Evolutionary conservation across 2,113 vertebrate genomes (phyloP), one percentile per base, ranked within the genome.

Genomic region (Neolamprologus falcicula): DNA sequence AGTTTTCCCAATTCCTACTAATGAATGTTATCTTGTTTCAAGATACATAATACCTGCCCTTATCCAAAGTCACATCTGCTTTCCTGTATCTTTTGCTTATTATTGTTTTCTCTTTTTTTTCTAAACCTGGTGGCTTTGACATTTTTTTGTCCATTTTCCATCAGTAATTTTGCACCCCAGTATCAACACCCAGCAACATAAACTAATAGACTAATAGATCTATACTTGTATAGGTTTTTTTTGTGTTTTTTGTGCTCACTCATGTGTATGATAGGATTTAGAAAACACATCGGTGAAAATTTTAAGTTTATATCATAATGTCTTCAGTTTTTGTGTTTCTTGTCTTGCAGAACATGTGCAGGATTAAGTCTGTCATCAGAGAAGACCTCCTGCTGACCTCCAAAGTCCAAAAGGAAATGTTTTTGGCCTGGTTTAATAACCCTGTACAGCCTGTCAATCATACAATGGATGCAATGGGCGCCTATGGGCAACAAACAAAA

Each of bases 11-110:
- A 59, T 59, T 28, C 24, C 26, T 28, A 59, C 24, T 28, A 5
- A 5, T 59, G 55, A 57, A 28, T 28, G 55, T 59, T 59, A 59
- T 16, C 4, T 28, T 59, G 55, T 59, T 59, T 59, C 55, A 59
- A 0, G 55, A 57, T 57, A 57, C 55, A 16, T 28, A 59, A 59
- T 59, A 59, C 55, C 55, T 28, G 24, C 4, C 55, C 0, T 16
- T 59, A 28, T 59, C 7, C 13, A 59, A 59, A 59, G 55, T 28
- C 55, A 59, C 24, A 59, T 59, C 24, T 59, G 55, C 55, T 16
- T 59, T 9, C 7, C 4, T 57, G 55, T 28, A 16, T 57, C 55
- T 2, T 57, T 57, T 57, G 3, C 55, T 57, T 57, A 0, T 57
- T 57, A 28, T 28, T 1, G 13, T 57, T 57, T 3, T 57, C 24